These are phyloP conservation scores for Dioctria linearis DNA, from an alignment of 2,888 invertebrate genomes.

Conservation along the genomic window DNA sequence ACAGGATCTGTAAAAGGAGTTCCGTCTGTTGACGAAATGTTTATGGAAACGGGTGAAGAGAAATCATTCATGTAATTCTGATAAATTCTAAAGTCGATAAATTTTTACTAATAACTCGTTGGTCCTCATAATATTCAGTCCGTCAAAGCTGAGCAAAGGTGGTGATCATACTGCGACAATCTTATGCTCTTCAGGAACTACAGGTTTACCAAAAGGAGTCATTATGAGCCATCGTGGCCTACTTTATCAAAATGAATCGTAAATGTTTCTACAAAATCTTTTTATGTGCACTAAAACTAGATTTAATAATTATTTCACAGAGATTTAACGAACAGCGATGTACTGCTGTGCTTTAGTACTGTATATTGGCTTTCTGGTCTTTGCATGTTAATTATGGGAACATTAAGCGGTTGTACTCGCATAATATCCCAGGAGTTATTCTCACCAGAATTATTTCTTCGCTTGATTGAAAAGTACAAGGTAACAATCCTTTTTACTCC, in stretches of 20 bases:
- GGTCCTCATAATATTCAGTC: slow-evolving; percentile 9
- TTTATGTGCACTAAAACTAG: too few species aligned
- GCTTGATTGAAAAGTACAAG: slow-evolving; percentile 65
- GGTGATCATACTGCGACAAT: slow-evolving; percentile 61
- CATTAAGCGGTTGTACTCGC: slow-evolving; percentile 65
- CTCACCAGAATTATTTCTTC: slow-evolving; percentile 64
- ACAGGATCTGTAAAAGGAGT: slow-evolving; percentile 63
- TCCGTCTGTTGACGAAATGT: slow-evolving; percentile 61
- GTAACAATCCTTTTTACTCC: slow-evolving; percentile 63
- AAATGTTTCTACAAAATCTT: too few species aligned
- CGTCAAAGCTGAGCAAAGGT: slow-evolving; percentile 39
- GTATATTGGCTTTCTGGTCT: slow-evolving; percentile 58
- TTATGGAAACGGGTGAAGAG: slow-evolving; percentile 59
- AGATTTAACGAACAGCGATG: slow-evolving; percentile 60
- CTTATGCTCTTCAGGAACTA: slow-evolving; percentile 67
- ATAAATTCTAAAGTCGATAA: not conserved
- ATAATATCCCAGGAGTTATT: slow-evolving; percentile 65
- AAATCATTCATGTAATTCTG: slow-evolving; percentile 56
- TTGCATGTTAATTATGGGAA: slow-evolving; percentile 62
- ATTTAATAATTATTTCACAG: too few species aligned
- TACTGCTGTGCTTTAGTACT: slow-evolving; percentile 59
- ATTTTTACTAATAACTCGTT: too few species aligned
- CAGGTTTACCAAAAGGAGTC: slow-evolving; percentile 66
- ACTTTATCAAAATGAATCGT: slow-evolving; percentile 52
- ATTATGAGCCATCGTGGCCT: slow-evolving; percentile 62